Conservation (phyloP, 2,113 vertebrate genomes). For the Paramormyrops kingsleyae region DNA sequence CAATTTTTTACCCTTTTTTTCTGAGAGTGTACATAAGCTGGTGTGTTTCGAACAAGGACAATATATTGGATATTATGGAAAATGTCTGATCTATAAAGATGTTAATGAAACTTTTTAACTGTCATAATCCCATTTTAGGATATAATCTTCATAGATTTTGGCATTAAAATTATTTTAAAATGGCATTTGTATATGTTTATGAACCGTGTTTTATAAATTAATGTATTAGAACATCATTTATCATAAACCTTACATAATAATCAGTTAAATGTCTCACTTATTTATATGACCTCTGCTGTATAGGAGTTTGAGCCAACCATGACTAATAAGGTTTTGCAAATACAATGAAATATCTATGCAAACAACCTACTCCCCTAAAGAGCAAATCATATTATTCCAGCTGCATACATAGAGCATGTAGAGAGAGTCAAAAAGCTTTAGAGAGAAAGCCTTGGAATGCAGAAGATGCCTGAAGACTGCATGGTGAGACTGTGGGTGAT, state of each 20-base stretch:
- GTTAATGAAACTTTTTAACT: background rate
- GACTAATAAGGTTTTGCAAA: background rate
- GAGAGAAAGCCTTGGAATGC: background rate
- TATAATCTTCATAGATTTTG: background rate
- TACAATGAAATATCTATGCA: background rate
- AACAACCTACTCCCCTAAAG: background rate
- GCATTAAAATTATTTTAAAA: background rate
- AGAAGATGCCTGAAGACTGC: background rate
- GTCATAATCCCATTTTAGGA: background rate
- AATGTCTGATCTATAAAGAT: background rate
- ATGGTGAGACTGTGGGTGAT: background rate
- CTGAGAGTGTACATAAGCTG: background rate
- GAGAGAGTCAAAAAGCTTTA: background rate
- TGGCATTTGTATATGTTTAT: background rate
- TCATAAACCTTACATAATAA: background rate
- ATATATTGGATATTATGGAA: background rate
- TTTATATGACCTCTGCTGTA: background rate
- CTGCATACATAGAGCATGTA: background rate
- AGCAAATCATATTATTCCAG: background rate
- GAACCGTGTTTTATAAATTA: background rate
- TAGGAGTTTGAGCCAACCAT: background rate
- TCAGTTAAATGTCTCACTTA: background rate
- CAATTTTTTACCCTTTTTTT: no score
- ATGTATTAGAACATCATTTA: background rate
- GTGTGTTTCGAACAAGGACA: background rate